These are phyloP conservation scores for Aplochiton taeniatus DNA, from an alignment of 2,797 vertebrate genomes.

Conservation along the genomic window DNA sequence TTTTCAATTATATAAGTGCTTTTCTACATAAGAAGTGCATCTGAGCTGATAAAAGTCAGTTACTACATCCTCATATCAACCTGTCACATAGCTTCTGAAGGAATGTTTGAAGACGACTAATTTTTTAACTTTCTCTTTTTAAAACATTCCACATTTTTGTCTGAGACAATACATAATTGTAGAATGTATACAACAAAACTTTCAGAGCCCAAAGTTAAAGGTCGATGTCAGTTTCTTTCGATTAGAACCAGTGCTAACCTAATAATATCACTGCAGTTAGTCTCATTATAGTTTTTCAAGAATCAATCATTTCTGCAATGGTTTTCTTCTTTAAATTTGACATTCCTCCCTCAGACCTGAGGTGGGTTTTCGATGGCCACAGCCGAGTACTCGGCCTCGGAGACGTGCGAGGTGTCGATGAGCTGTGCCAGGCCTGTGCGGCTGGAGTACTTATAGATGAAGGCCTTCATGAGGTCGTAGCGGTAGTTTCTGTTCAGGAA, in stretches of 20 bases:
- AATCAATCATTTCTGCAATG: too few species aligned
- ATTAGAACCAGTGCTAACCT: too few species aligned
- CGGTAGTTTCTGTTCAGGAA: conserved; percentile 94
- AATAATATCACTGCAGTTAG: too few species aligned
- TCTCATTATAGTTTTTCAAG: too few species aligned
- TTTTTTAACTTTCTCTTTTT: not conserved
- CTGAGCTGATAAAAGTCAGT: conserved; percentile 23
- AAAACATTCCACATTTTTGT: too few species aligned
- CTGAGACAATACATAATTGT: too few species aligned
- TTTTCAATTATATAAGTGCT: conserved; percentile 66
- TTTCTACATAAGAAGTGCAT: conserved; percentile 43
- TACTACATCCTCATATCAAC: not conserved
- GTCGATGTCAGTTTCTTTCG: too few species aligned
- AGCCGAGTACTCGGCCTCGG: conserved; percentile 87
- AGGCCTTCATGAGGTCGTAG: conserved; percentile 97
- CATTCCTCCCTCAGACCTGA: conserved; percentile 53
- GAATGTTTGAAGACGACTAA: not conserved
- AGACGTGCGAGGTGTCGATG: conserved; percentile 84
- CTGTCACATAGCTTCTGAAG: not conserved
- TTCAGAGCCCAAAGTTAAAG: too few species aligned
- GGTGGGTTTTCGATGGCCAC: conserved; percentile 71
- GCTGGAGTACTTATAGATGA: conserved; percentile 97
- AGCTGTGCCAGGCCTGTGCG: conserved; percentile 91
- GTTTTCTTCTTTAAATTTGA: conserved; percentile 3
- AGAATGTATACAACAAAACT: too few species aligned